Conservation (phyloP, 2,888 invertebrate species). For the Cistogaster globosa region DNA sequence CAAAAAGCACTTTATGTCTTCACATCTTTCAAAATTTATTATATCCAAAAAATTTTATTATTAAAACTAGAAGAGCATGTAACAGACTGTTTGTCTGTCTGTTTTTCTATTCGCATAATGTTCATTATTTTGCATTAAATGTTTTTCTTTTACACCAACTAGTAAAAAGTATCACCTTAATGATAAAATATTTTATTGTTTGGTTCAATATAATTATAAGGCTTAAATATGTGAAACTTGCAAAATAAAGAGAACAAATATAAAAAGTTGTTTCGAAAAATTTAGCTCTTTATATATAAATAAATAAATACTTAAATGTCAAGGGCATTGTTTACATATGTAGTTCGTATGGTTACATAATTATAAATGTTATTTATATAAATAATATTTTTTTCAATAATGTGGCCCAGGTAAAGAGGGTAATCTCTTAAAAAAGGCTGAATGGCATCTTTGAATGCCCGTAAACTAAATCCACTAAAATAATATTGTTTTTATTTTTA, state of each 20-base stretch:
- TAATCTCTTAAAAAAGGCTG: too few species aligned
- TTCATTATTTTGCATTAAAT: conserved; percentile 48
- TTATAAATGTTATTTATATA: too few species aligned
- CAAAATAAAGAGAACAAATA: not conserved
- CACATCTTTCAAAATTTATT: conserved; percentile 67
- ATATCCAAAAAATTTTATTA: conserved; percentile 52
- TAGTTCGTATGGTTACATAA: too few species aligned
- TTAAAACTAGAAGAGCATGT: conserved; percentile 19
- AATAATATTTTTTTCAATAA: too few species aligned
- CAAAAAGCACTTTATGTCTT: conserved; percentile 65
- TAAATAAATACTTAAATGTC: too few species aligned
- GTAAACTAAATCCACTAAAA: too few species aligned
- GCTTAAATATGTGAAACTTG: conserved; percentile 36
- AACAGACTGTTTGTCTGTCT: conserved; percentile 3
- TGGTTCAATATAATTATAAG: conserved; percentile 28
- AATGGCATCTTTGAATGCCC: too few species aligned
- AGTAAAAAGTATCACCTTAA: conserved; percentile 33
- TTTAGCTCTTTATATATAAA: too few species aligned
- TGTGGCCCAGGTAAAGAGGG: too few species aligned
- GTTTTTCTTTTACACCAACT: conserved; percentile 11
- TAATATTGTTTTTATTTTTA: too few species aligned
- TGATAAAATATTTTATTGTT: conserved; percentile 42
- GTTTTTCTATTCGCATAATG: conserved; percentile 19
- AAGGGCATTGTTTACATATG: too few species aligned
- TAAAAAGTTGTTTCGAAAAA: not conserved